Evolutionary conservation across 53 echinoderm and acorn worm species (phyloP).

Genomic region (Paracentrotus lividus): DNA sequence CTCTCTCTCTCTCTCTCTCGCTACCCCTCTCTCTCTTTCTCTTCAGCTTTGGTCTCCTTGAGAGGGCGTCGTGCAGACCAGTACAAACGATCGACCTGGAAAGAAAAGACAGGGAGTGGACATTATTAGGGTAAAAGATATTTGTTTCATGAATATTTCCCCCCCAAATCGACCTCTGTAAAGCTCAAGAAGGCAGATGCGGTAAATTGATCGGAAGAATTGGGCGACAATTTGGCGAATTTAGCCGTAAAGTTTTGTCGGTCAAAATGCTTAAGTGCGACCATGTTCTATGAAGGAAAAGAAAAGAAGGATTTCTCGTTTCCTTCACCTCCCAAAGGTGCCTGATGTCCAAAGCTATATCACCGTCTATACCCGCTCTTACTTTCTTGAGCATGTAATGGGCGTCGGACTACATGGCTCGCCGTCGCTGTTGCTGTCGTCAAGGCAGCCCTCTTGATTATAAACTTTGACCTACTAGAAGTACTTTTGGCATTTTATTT

Average conservation of each 20-base stretch:
- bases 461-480: neutral
- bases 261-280: neutral
- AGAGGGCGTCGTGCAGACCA: conserved; percentile 12
- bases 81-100: conserved; percentile 6
- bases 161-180: conserved; percentile 52
- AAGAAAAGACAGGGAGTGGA: neutral
- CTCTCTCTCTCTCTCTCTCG: no score
- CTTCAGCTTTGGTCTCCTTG: neutral
- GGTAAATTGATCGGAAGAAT: conserved; percentile 68
- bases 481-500: neutral
- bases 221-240: conserved; percentile 71
- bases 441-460: neutral
- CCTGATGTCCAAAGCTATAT: conserved; percentile 10
- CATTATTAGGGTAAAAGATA: conserved; percentile 22
- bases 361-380: neutral
- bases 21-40: no score
- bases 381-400: conserved; percentile 13
- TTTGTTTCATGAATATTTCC: conserved; percentile 54
- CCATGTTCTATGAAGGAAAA: neutral
- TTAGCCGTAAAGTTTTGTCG: conserved; percentile 36
- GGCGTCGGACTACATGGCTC: conserved; percentile 7
- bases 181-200: conserved; percentile 65
- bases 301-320: neutral
- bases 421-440: neutral
- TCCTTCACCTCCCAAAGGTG: conserved; percentile 4